phyloP scores from a whole-genome alignment of 92 coral and sea anemone genomes.

The Porites evermanni region DNA sequence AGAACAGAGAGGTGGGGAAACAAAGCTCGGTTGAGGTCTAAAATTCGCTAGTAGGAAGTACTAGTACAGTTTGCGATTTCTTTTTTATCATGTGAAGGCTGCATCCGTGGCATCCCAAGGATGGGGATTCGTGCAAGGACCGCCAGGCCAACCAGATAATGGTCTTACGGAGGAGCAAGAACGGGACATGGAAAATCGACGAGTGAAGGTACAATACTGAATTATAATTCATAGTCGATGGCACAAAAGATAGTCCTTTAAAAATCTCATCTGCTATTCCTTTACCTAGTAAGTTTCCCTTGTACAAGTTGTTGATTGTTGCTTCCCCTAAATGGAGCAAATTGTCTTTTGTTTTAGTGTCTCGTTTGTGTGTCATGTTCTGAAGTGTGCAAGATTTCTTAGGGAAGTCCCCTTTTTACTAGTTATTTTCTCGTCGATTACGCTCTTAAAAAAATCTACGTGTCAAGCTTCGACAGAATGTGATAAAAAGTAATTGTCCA shows the following conservation, averaged over 20 bases:
- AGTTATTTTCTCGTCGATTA: conserved; percentile 13
- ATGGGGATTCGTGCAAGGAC: conserved; percentile 4
- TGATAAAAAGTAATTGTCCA: conserved; percentile 2
- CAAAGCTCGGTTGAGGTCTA: neutral
- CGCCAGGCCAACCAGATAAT: conserved; percentile 5
- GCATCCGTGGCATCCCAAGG: neutral
- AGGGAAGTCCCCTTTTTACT: conserved; percentile 5
- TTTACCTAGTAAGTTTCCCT: neutral
- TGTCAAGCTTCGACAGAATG: neutral
- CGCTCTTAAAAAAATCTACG: neutral
- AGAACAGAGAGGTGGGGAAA: conserved; percentile 18
- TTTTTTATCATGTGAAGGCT: neutral
- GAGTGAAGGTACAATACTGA: conserved; percentile 8
- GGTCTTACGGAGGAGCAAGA: conserved; percentile 19
- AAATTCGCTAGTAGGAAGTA: neutral
- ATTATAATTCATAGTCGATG: too few species aligned
- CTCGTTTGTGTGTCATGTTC: neutral
- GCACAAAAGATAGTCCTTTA: too few species aligned
- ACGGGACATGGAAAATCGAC: conserved; percentile 30
- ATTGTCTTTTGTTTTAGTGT: neutral
- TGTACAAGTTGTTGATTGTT: neutral
- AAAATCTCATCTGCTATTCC: neutral
- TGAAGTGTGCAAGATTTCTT: neutral
- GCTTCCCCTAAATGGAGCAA: neutral
- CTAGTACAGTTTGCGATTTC: neutral